Base-by-base conservation (phyloP, 2,113 vertebrate species). In the Paratilapia polleni region DNA sequence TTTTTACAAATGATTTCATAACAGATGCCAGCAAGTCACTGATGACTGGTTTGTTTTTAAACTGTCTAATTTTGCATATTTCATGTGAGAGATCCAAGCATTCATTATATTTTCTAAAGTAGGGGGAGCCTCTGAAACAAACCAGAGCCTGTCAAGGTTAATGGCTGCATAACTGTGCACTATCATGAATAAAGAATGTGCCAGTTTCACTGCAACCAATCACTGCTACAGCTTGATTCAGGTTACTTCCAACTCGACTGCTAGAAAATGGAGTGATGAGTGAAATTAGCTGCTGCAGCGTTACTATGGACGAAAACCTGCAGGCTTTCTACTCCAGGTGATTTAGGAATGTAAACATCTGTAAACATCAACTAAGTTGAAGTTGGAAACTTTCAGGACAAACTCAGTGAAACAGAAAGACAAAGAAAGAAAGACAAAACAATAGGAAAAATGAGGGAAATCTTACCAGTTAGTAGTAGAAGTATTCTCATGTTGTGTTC, bases 391-490 rank as follows among this genome's bases (percentile, higher is more conserved):
- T 58, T 76, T 14, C 5, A n/a, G 52, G 20, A 49, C 66, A 73
- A n/a, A 73, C 66, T 52, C 0, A 2, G 36, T 64, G n/a, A 41
- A 22, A n/a, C 49, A 38, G 17, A 41, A 31, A 49, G 22, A 15
- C 36, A 47, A 12, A 11, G 59, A 47, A 31, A n/a, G 49, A 2
- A 43, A 7, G 12, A 8, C 3, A 4, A 43, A 56, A 34, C 14
- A 14, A 20, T 3, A 61, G 20, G 1, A 70, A 76, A 60, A 38
- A 7, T 22, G 3, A 2, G n/a, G 2, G 1, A 41, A 63, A 34
- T 86, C 93, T 92, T 91, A 96, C 96, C 96, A 88, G 93, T 83
- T 22, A 95, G 13, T 11, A 92, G 91, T 31, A 94, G 43, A 66
- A 96, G 13, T 57, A 92, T 91, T 78, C 83, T 92, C 90, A 91